These are phyloP conservation scores for Drosophila demipolita DNA, from an alignment of 2,888 invertebrate species.

Conservation along the genomic window DNA sequence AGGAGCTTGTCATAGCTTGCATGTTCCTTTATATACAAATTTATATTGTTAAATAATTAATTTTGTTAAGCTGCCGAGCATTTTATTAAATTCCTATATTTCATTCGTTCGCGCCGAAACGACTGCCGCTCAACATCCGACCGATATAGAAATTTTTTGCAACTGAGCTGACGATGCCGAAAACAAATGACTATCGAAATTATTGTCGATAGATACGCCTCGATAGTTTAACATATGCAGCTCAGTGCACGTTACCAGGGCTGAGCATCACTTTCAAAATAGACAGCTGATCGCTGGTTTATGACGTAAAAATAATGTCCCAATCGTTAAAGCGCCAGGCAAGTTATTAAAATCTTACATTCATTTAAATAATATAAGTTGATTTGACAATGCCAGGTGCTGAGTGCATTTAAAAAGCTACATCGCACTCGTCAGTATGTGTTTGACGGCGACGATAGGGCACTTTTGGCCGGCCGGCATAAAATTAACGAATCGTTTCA, in stretches of 20 bases:
- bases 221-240: constrained; percentile 21
- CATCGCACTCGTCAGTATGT: constrained; percentile 89
- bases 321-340: constrained; percentile 71
- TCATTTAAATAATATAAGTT: constrained; percentile 7
- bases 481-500: constrained; percentile 91
- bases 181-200: constrained; percentile 41
- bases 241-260: constrained; percentile 7
- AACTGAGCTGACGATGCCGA: constrained; percentile 49
- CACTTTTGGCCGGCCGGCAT: constrained; percentile 88
- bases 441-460: constrained; percentile 88
- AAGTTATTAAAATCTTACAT: constrained; percentile 16
- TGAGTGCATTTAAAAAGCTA: constrained; percentile 89
- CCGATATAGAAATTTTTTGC: constrained; percentile 36
- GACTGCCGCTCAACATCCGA: constrained; percentile 5
- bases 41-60: constrained; percentile 24
- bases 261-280: neutral
- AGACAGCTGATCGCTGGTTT: constrained; percentile 14
- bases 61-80: constrained; percentile 20
- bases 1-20: constrained; percentile 10
- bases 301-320: constrained; percentile 67
- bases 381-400: constrained; percentile 85
- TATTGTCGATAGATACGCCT: constrained; percentile 5
- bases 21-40: constrained; percentile 14
- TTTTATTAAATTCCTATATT: constrained; percentile 21
- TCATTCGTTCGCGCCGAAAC: constrained; percentile 26